Evolutionary conservation across 1,140 invertebrate genomes (phyloP).

Genomic region (Trichonephila clavipes): DNA sequence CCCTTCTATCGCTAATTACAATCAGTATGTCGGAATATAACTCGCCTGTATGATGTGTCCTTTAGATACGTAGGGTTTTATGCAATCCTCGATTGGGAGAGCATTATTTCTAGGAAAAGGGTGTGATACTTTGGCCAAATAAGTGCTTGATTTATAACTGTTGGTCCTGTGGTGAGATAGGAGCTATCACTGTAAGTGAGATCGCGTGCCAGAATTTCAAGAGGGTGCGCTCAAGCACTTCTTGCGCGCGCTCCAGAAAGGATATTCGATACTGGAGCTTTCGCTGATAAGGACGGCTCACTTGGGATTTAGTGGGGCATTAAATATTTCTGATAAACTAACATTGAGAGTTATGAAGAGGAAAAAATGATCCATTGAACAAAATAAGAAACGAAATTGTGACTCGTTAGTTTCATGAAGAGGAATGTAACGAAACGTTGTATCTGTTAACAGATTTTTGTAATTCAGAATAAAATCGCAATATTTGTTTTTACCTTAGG

Average conservation of each 20-base stretch:
- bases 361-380: background rate
- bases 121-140: background rate
- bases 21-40: too few relatives aligned
- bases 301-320: background rate
- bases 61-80: too few relatives aligned
- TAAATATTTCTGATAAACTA: background rate
- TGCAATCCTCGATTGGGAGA: too few relatives aligned
- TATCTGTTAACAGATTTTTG: too few relatives aligned
- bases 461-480: too few relatives aligned
- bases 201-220: constrained; percentile 45
- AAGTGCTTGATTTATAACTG: constrained; percentile 58
- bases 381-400: too few relatives aligned
- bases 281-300: background rate
- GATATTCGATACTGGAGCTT: constrained; percentile 1
- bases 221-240: background rate
- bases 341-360: background rate
- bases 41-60: too few relatives aligned
- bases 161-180: background rate
- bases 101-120: background rate
- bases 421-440: too few relatives aligned
- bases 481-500: too few relatives aligned
- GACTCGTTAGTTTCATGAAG: too few relatives aligned
- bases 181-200: constrained; percentile 38
- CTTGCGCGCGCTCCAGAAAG: constrained; percentile 1
- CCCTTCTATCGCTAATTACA: too few relatives aligned